A percentile compares a stretch with the other conserved stretches of the same genome.
phyloP scores from a whole-genome alignment of 2,797 vertebrate genomes.

The Poeciliopsis gracilis region DNA sequence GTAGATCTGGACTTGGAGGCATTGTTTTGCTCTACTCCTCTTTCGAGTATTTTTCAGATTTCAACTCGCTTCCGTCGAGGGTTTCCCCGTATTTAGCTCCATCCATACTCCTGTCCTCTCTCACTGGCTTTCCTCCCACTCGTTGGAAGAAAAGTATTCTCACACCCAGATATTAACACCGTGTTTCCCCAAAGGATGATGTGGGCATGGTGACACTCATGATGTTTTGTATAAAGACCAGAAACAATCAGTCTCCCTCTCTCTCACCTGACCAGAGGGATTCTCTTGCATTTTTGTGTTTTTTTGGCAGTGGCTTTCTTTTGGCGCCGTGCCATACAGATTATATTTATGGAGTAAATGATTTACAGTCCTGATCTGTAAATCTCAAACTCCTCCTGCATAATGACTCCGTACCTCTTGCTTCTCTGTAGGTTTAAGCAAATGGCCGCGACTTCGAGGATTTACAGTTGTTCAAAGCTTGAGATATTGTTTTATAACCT shows the following conservation, averaged over 20 bases:
- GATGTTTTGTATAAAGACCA: not conserved
- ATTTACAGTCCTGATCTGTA: not conserved
- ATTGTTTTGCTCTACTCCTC: not conserved
- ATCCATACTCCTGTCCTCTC: not conserved
- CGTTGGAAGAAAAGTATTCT: not conserved
- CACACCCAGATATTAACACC: not conserved
- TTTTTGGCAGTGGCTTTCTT: not conserved
- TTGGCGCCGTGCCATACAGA: not conserved
- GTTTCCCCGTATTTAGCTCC: not conserved
- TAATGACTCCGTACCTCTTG: not conserved
- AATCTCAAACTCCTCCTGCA: not conserved
- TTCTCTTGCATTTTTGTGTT: not conserved
- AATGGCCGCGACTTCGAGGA: not conserved
- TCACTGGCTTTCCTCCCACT: not conserved
- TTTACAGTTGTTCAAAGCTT: not conserved
- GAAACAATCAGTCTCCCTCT: not conserved
- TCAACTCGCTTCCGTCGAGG: not conserved
- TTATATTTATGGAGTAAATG: not conserved
- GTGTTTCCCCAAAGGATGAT: not conserved
- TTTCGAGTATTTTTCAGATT: not conserved
- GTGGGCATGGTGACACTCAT: not conserved
- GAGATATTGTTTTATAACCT: not conserved
- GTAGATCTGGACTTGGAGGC: not conserved
- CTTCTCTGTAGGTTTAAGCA: not conserved
- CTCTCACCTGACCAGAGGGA: not conserved